Conservation (phyloP, 2,797 vertebrate species). For the Lacerta viridis region DNA sequence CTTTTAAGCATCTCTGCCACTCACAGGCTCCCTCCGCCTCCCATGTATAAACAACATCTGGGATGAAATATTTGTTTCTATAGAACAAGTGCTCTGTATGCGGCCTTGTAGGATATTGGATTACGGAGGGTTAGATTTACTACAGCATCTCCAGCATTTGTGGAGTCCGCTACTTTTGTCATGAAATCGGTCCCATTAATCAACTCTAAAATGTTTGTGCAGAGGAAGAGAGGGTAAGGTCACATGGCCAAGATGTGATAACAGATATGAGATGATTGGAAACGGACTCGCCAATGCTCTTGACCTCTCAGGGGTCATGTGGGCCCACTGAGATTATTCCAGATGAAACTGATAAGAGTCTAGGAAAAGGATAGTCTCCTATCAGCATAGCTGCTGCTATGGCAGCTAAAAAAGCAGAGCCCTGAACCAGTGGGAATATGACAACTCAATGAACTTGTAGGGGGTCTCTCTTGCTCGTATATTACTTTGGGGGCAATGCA, state of each 20-base stretch:
- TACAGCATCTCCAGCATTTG: slow-evolving; percentile 32
- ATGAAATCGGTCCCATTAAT: slow-evolving; percentile 38
- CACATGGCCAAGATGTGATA: slow-evolving; percentile 25
- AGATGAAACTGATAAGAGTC: background rate
- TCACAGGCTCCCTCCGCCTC: slow-evolving; percentile 39
- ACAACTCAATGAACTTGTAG: background rate
- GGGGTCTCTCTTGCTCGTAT: background rate
- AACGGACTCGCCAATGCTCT: slow-evolving; percentile 19
- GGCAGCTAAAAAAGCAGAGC: background rate
- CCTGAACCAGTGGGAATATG: background rate
- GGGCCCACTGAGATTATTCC: background rate
- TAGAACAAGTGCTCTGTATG: slow-evolving; percentile 58
- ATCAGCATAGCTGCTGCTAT: background rate
- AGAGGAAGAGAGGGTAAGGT: slow-evolving; percentile 46
- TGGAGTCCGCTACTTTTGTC: slow-evolving; percentile 42
- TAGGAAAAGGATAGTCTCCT: background rate
- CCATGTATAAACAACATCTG: slow-evolving; percentile 63
- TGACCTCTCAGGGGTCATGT: slow-evolving; percentile 20
- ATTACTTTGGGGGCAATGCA: background rate
- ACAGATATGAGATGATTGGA: slow-evolving; percentile 46
- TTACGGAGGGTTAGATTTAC: slow-evolving; percentile 49
- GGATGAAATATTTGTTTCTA: slow-evolving; percentile 62
- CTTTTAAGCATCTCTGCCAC: slow-evolving; percentile 62
- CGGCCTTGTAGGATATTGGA: slow-evolving; percentile 41
- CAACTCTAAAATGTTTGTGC: slow-evolving; percentile 31